Evolutionary conservation across 2,888 invertebrate genomes (phyloP).

Genomic region (Aricia artaxerxes): DNA sequence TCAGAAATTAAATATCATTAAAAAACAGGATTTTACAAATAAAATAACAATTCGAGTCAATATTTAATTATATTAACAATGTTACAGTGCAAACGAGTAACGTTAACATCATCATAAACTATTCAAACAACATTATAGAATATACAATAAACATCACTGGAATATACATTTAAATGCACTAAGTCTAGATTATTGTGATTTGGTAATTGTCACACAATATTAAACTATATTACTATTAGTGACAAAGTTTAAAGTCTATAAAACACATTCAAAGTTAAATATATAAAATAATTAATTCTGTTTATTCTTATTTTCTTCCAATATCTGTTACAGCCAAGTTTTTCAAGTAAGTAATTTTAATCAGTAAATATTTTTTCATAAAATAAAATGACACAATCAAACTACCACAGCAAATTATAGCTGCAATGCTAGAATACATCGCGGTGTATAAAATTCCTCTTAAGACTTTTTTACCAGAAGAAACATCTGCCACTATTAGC

Average conservation of each 20-base stretch:
- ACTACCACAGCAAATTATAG: no score
- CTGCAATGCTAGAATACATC: background rate
- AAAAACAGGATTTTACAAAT: background rate
- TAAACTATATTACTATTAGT: slow-evolving; percentile 38
- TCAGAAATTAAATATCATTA: no score
- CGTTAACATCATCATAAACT: slow-evolving; percentile 75
- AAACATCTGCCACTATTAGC: background rate
- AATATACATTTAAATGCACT: slow-evolving; percentile 49
- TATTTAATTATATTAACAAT: slow-evolving; percentile 71
- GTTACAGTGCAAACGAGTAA: slow-evolving; percentile 69
- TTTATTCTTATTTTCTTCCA: no score
- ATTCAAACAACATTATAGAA: slow-evolving; percentile 73
- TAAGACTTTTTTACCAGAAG: background rate
- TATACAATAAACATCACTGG: slow-evolving; percentile 57
- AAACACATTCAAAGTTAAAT: no score
- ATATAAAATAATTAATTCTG: no score
- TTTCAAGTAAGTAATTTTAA: no score
- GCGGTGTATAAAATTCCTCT: background rate
- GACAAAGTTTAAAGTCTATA: background rate
- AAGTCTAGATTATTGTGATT: slow-evolving; percentile 52
- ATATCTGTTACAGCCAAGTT: no score
- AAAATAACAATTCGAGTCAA: slow-evolving; percentile 37
- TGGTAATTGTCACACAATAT: slow-evolving; percentile 58
- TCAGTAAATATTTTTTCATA: no score
- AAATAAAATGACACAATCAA: no score